These are phyloP conservation scores for Carcinoscorpius rotundicauda DNA, from an alignment of 1,140 invertebrate species.

Conservation along the genomic window DNA sequence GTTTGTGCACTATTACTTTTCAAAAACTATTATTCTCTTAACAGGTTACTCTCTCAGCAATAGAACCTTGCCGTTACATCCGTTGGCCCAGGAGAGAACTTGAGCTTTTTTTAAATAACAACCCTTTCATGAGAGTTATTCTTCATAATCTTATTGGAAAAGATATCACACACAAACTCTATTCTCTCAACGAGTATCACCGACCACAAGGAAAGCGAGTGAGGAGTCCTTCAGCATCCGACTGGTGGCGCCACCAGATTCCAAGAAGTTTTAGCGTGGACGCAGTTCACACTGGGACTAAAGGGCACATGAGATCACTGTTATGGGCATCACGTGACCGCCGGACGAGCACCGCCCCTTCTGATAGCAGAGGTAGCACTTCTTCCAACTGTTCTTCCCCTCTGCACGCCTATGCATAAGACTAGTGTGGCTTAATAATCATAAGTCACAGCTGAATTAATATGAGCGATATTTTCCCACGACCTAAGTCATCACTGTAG, in stretches of 20 bases:
- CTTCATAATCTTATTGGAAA: constrained; percentile 65
- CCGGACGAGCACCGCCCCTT: constrained; percentile 4
- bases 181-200: constrained; percentile 58
- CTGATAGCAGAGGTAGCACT: constrained; percentile 16
- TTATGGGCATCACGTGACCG: constrained; percentile 38
- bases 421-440: no score
- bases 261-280: constrained; percentile 58
- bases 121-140: constrained; percentile 55
- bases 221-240: constrained; percentile 5
- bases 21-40: constrained; percentile 7
- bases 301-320: constrained; percentile 52
- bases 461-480: no score
- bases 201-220: constrained; percentile 1
- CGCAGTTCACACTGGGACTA: constrained; percentile 59
- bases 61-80: constrained; percentile 59
- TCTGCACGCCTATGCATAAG: no score
- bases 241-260: constrained; percentile 28
- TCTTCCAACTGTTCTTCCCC: no score
- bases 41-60: constrained; percentile 61
- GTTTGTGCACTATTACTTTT: no score
- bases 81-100: constrained; percentile 62
- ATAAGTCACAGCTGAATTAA: no score
- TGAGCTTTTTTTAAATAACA: constrained; percentile 52
- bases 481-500: no score
- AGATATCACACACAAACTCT: constrained; percentile 72